Evolutionary conservation across 2,113 vertebrate species (phyloP), one percentile per base, ranked within the genome.

Genomic region (Lethenteron reissneri): DNA sequence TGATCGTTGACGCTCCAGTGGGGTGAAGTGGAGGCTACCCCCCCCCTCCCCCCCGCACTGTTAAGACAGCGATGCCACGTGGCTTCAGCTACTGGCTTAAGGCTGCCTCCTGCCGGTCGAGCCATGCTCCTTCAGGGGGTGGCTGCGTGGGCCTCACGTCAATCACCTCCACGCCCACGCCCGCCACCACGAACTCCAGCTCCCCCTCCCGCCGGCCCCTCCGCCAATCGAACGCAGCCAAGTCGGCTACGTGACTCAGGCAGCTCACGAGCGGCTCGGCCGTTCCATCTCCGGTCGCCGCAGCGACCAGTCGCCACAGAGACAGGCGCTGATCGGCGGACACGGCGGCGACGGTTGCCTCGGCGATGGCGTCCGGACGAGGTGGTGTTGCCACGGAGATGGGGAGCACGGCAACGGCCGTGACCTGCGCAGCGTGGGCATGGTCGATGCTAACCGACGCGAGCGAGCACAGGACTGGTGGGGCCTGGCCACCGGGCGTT

Each of bases 291-390:
- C 73, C 10, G 21, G n/a, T 21, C n/a, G 9, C n/a, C 21, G 11
- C n/a, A 9, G 41, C 41, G 41, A 41, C 41, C 12, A 84, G 13
- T 8, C 8, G 76, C 92, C 94, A 99, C 70, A 97, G 80, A 0
- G 79, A 85, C 71, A 97, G 79, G 57, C 89, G 84, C 70, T 96
- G 92, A 79, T 95, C 94, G 8, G 86, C 83, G 0, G 91, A 96
- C 64, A 68, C 64, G 7, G 84, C 83, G 0, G 91, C 88, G 62
- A 85, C 83, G n/a, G 64, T 21, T 68, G n/a, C 64, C 64, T 68
- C 64, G 21, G 21, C 64, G n/a, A 68, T 21, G 11, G 8, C 64
- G 41, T 41, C 41, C 41, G 4, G 41, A 41, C 41, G 41, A 41
- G 41, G 41, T 41, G 41, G 41, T 41, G 64, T 21, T 68, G n/a